These are phyloP conservation scores for Hystrix brachyura DNA, from an alignment of 2,113 vertebrate genomes.

Conservation along the genomic window DNA sequence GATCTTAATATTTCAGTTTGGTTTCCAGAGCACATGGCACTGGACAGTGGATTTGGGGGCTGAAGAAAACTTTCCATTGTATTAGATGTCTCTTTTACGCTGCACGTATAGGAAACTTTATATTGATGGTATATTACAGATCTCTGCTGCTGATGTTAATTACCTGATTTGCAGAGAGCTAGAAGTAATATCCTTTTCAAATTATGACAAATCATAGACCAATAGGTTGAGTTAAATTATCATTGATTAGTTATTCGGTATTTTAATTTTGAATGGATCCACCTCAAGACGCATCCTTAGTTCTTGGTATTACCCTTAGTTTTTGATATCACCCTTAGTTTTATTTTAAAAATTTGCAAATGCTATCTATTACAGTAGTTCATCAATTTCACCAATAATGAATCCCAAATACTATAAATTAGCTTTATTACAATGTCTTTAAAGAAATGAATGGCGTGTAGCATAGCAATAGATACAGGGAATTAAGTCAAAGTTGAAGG, in stretches of 20 bases:
- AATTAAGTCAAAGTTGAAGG: not conserved
- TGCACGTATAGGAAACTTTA: not conserved
- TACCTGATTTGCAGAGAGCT: constrained; percentile 34
- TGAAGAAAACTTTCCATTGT: not conserved
- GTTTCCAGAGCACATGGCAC: not conserved
- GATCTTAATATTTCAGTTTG: constrained; percentile 25
- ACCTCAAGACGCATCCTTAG: not conserved
- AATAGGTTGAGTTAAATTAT: constrained; percentile 57
- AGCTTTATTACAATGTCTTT: constrained; percentile 51
- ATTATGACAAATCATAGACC: constrained; percentile 49
- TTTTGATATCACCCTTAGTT: constrained; percentile 40
- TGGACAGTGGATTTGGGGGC: not conserved
- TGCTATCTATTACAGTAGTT: constrained; percentile 16
- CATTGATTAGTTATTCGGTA: constrained; percentile 48
- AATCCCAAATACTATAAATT: constrained; percentile 37
- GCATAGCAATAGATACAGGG: not conserved
- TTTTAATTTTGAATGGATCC: constrained; percentile 68
- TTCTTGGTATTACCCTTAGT: not conserved
- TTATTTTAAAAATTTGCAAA: not conserved
- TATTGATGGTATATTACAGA: not conserved
- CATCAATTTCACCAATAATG: constrained; percentile 38
- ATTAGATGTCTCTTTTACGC: not conserved
- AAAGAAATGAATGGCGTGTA: constrained; percentile 34
- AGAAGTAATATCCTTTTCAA: constrained; percentile 63
- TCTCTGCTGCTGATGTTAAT: constrained; percentile 6